Conservation (phyloP, 2,113 vertebrate species). For the Rhynchopsitta pachyrhyncha region DNA sequence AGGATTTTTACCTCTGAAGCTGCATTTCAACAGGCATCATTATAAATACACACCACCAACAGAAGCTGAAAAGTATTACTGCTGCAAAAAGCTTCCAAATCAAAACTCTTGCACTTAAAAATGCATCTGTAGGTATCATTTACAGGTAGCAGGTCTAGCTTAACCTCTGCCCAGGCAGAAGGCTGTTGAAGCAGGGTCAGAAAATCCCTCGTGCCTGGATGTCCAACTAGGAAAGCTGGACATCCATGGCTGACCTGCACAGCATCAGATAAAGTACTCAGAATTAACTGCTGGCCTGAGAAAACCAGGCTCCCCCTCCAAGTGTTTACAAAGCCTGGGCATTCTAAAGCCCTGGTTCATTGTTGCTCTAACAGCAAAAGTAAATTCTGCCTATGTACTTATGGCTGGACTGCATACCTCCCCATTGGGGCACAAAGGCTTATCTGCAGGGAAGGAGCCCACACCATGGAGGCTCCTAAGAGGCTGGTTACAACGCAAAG, state of each 20-base stretch:
- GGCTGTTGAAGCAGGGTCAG: not conserved
- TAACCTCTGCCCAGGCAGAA: not conserved
- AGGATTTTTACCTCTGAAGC: not conserved
- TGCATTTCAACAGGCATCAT: not conserved
- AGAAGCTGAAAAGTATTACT: not conserved
- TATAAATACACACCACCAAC: not conserved
- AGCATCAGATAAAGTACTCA: not conserved
- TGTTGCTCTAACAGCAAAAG: constrained; percentile 45
- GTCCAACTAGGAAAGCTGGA: not conserved
- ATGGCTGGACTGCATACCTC: constrained; percentile 17
- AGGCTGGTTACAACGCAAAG: not conserved
- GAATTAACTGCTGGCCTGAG: not conserved
- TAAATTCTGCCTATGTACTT: constrained; percentile 35
- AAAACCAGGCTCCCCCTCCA: not conserved
- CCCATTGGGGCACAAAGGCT: not conserved
- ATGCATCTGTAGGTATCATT: not conserved
- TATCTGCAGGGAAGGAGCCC: constrained; percentile 1
- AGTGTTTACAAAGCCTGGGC: constrained; percentile 32
- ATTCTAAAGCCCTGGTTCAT: constrained; percentile 37
- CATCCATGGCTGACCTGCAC: not conserved
- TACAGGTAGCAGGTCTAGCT: not conserved
- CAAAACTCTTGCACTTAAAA: not conserved
- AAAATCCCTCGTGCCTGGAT: not conserved
- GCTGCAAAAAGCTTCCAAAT: not conserved
- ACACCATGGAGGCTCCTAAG: not conserved